Percentiles rank a stretch among this genome's conserved stretches.
These are phyloP conservation scores for Pseudopleuronectes americanus DNA, from an alignment of 2,797 vertebrate genomes.

Conservation along the genomic window DNA sequence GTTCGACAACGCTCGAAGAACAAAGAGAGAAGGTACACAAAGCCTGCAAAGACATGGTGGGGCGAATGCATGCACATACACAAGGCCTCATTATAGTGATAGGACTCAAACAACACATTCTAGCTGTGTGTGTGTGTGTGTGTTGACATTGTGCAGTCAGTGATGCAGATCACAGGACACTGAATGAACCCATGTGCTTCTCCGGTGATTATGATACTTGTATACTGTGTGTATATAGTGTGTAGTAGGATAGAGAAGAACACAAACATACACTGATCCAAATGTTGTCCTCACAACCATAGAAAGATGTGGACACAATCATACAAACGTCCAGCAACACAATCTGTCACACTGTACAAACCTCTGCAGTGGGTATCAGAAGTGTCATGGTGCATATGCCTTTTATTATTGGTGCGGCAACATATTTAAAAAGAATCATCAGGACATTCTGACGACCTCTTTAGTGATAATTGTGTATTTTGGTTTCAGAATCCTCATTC, in stretches of 20 bases:
- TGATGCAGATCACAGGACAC: conserved; percentile 23
- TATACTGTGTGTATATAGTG: not conserved
- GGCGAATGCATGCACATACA: conserved; percentile 38
- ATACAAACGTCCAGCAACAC: too few species aligned
- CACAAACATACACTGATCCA: too few species aligned
- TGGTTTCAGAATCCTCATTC: too few species aligned
- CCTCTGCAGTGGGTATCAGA: too few species aligned
- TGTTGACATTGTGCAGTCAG: conserved; percentile 37
- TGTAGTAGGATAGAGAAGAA: too few species aligned
- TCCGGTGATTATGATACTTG: conserved; percentile 32
- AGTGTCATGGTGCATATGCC: too few species aligned
- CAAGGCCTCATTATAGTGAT: conserved; percentile 62
- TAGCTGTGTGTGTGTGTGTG: conserved; percentile 16
- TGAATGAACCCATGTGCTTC: not conserved
- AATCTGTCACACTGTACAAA: too few species aligned
- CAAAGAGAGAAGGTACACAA: conserved; percentile 46
- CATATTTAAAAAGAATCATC: too few species aligned
- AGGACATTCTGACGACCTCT: too few species aligned
- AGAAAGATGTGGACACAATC: not conserved
- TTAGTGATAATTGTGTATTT: too few species aligned
- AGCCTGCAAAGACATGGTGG: conserved; percentile 40
- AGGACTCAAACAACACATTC: conserved; percentile 63
- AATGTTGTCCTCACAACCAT: not conserved
- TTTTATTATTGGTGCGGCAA: too few species aligned
- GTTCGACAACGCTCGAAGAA: conserved; percentile 27